Conservation (phyloP, 2,113 vertebrate genomes). For the Python bivittatus region DNA sequence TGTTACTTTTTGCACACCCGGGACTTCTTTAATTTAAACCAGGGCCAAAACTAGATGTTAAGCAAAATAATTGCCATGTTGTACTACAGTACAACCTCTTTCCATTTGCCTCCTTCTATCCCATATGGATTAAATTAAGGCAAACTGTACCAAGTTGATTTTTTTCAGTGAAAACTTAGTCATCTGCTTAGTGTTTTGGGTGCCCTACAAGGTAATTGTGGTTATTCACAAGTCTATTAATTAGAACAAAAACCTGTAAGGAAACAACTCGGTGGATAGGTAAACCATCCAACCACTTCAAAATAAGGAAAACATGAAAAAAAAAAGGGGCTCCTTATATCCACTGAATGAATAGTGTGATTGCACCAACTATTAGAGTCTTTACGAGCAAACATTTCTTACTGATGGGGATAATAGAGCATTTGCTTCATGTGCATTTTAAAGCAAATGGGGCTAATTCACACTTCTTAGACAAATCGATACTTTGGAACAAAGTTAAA, state of each 20-base stretch:
- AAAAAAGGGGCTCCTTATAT: not conserved
- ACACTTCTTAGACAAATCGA: not conserved
- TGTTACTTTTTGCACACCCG: constrained; percentile 64
- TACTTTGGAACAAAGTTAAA: not conserved
- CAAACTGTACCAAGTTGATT: constrained; percentile 60
- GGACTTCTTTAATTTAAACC: constrained; percentile 74
- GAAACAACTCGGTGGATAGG: constrained; percentile 63
- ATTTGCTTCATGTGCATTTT: not conserved
- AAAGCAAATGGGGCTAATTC: not conserved
- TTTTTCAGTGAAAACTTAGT: constrained; percentile 66
- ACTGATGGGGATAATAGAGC: not conserved
- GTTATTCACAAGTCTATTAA: constrained; percentile 78
- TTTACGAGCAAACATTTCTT: constrained; percentile 34
- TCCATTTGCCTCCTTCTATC: not conserved
- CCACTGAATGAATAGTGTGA: constrained; percentile 41
- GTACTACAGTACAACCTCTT: too few relatives aligned
- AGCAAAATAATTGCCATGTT: constrained; percentile 51
- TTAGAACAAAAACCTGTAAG: constrained; percentile 75
- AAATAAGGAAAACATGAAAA: constrained; percentile 59
- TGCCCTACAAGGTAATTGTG: constrained; percentile 72
- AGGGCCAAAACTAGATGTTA: constrained; percentile 63
- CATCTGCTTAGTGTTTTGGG: constrained; percentile 75
- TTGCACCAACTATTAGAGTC: constrained; percentile 51
- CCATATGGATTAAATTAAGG: constrained; percentile 78
- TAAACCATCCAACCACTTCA: constrained; percentile 66